phyloP scores from a whole-genome alignment of 1,140 invertebrate genomes.

The Heterodera carotae region DNA sequence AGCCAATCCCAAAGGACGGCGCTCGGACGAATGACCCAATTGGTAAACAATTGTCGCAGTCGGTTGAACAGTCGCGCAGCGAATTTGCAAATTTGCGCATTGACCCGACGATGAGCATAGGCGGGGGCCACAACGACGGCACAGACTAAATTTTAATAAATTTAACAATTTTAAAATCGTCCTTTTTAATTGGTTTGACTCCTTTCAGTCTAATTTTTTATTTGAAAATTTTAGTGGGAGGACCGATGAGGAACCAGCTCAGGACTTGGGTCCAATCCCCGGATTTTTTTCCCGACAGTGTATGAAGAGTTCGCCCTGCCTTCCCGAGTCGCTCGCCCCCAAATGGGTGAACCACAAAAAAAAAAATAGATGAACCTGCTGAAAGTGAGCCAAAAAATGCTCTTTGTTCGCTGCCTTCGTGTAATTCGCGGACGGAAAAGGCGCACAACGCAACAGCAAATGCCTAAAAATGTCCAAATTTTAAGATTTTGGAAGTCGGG shows the following conservation, averaged over 20 bases:
- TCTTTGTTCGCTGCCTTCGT: slow-evolving; percentile 34
- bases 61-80: slow-evolving; percentile 11
- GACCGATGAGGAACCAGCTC: too few relatives aligned
- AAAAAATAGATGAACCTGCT: slow-evolving; percentile 26
- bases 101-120: slow-evolving; percentile 41
- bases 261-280: too few relatives aligned
- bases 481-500: too few relatives aligned
- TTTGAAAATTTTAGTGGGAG: too few relatives aligned
- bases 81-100: slow-evolving; percentile 38
- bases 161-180: too few relatives aligned
- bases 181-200: too few relatives aligned
- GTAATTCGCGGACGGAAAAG: slow-evolving; percentile 27
- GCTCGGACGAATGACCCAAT: slow-evolving; percentile 25
- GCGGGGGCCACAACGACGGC: slow-evolving; percentile 36
- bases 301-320: too few relatives aligned
- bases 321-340: too few relatives aligned
- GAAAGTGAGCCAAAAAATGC: slow-evolving; percentile 38
- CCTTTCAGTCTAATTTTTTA: too few relatives aligned
- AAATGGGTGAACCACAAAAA: slow-evolving; percentile 7
- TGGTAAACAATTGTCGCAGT: slow-evolving; percentile 33
- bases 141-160: slow-evolving; percentile 40
- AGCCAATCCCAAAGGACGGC: slow-evolving; percentile 30
- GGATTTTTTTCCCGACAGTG: too few relatives aligned
- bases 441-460: slow-evolving; percentile 14
- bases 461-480: slow-evolving; percentile 18